Evolutionary conservation across 2,888 invertebrate species (phyloP).

Genomic region (Phyllotreta cruciferae): DNA sequence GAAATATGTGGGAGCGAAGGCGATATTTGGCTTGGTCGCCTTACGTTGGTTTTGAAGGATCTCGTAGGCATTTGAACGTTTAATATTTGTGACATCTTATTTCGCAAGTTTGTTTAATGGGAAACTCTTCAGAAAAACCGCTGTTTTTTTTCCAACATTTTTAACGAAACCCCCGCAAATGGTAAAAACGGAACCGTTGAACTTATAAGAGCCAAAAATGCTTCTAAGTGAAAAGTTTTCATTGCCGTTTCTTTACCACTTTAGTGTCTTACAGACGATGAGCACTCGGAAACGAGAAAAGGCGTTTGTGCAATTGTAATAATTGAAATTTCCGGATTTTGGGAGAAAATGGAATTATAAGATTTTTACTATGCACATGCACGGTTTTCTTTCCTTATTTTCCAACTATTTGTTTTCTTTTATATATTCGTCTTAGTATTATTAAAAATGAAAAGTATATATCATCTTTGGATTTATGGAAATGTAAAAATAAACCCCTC

Average conservation of each 20-base stretch:
- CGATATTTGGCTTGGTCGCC: constrained; percentile 17
- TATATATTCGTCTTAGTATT: too few relatives aligned
- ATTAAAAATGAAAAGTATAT: too few relatives aligned
- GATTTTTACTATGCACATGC: neutral
- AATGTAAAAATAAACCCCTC: neutral
- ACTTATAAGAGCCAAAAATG: neutral
- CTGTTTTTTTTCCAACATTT: neutral
- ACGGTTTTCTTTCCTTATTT: too few relatives aligned
- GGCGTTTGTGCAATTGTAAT: too few relatives aligned
- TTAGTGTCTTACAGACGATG: neutral
- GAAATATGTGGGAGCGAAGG: constrained; percentile 18
- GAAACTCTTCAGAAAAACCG: constrained; percentile 2
- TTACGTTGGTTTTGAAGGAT: constrained; percentile 9
- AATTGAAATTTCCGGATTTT: too few relatives aligned
- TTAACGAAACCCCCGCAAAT: neutral
- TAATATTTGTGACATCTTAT: constrained; percentile 21
- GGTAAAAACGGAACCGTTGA: neutral
- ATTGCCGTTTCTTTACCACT: constrained; percentile 1
- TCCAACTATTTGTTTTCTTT: too few relatives aligned
- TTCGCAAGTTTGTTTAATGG: constrained; percentile 14
- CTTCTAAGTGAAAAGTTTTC: constrained; percentile 8
- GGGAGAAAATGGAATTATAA: neutral
- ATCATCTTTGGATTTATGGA: too few relatives aligned
- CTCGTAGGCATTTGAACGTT: constrained; percentile 14
- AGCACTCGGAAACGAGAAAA: neutral